Conservation (phyloP, 2,888 invertebrate species). For the Hirtodrosophila duncani region DNA sequence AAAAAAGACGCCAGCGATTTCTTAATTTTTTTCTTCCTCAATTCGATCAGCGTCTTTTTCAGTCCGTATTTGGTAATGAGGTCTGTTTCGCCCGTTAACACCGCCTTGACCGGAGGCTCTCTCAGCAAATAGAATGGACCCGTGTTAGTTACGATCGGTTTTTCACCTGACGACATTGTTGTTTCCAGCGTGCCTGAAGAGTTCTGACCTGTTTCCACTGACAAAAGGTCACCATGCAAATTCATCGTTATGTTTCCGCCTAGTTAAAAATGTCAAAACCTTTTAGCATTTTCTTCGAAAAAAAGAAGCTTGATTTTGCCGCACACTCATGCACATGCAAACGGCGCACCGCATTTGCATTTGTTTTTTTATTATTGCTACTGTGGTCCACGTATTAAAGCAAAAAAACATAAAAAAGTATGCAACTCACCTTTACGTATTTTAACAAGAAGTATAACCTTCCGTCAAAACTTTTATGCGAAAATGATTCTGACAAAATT, state of each 20-base stretch:
- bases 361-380: constrained; percentile 25
- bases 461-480: constrained; percentile 48
- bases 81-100: constrained; percentile 96
- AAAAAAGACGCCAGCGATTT: constrained; percentile 97
- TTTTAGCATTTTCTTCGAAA: constrained; percentile 51
- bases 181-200: constrained; percentile 98
- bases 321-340: constrained; percentile 26
- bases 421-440: no score
- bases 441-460: constrained; percentile 37
- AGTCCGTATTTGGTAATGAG: constrained; percentile 97
- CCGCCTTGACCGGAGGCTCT: constrained; percentile 95
- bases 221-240: constrained; percentile 96
- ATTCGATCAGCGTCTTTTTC: constrained; percentile 98
- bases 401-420: no score
- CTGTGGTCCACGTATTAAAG: no score
- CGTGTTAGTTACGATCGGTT: constrained; percentile 97
- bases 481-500: constrained; percentile 46
- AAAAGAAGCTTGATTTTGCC: no score
- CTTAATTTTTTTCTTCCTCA: constrained; percentile 96
- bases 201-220: constrained; percentile 96
- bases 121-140: constrained; percentile 99
- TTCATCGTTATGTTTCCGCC: constrained; percentile 90
- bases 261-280: constrained; percentile 60
- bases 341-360: constrained; percentile 38
- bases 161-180: constrained; percentile 97